A percentile compares a stretch with the other conserved stretches of the same genome.
Conservation (phyloP, 53 echinoderm and acorn worm species). For the Echinarachnius parma region DNA sequence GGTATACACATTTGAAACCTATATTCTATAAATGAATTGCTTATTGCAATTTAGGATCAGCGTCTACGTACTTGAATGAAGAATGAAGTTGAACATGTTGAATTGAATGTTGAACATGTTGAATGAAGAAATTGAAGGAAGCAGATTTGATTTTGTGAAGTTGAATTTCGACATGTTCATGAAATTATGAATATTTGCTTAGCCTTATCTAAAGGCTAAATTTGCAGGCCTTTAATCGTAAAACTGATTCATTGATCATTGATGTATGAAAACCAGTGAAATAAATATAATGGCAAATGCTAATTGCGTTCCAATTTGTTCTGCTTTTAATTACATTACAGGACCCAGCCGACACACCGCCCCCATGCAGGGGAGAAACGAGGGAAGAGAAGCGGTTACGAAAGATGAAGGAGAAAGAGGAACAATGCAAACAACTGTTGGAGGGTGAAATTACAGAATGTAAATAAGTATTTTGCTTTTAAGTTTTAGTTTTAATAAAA, state of each 20-base stretch:
- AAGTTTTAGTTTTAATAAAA: no score
- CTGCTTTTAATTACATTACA: slow-evolving; percentile 24
- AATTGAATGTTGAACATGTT: no score
- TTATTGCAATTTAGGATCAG: background rate
- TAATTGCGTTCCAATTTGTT: background rate
- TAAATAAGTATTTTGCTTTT: slow-evolving; percentile 24
- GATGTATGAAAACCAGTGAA: no score
- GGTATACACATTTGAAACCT: background rate
- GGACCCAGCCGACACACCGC: slow-evolving; percentile 98
- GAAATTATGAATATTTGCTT: no score
- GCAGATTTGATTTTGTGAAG: no score
- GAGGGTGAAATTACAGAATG: slow-evolving; percentile 61
- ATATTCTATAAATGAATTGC: background rate
- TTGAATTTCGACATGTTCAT: no score
- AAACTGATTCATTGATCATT: no score
- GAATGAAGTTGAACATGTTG: no score
- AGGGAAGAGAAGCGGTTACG: slow-evolving; percentile 74
- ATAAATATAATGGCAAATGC: background rate
- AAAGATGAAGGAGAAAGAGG: slow-evolving; percentile 84
- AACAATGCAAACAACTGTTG: slow-evolving; percentile 44
- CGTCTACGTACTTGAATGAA: no score
- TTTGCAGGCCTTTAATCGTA: no score
- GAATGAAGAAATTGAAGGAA: no score
- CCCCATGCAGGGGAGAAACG: slow-evolving; percentile 88
- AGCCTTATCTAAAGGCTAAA: no score